Conservation (phyloP, 2,113 vertebrate species). For the Pteruthius melanotis region DNA sequence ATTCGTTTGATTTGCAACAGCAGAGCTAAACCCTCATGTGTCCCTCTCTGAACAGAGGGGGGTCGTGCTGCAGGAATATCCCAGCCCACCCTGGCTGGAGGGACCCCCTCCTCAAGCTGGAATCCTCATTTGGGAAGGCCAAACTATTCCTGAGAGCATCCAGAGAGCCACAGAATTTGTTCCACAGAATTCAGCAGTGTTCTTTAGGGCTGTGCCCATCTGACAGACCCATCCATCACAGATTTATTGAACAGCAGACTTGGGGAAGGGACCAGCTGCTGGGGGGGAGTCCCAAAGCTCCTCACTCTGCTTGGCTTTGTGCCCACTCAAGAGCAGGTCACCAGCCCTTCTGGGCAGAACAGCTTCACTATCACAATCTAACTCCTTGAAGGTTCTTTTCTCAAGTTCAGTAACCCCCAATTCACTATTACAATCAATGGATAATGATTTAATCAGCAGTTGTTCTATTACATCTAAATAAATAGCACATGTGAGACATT, state of each 20-base stretch:
- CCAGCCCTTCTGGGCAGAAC: neutral
- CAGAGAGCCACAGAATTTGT: neutral
- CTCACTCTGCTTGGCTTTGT: neutral
- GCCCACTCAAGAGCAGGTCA: neutral
- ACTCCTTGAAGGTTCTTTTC: neutral
- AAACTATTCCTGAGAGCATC: rapidly evolving
- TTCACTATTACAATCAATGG: neutral
- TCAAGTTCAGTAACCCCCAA: neutral
- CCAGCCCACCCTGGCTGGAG: neutral
- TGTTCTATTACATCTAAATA: neutral
- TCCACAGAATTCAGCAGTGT: neutral
- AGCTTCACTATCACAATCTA: neutral
- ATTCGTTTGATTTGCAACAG: conserved; percentile 35
- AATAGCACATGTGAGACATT: neutral
- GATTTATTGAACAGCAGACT: neutral
- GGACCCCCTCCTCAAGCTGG: neutral
- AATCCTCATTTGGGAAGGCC: neutral
- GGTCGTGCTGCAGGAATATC: rapidly evolving
- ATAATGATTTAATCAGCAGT: neutral
- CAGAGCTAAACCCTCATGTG: neutral
- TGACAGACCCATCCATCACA: neutral
- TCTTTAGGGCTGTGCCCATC: neutral
- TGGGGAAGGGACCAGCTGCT: neutral
- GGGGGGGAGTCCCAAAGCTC: neutral
- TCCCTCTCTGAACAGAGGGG: neutral